Base-by-base conservation (phyloP, 1,140 invertebrate genomes). In the Calosoma granatense region DNA sequence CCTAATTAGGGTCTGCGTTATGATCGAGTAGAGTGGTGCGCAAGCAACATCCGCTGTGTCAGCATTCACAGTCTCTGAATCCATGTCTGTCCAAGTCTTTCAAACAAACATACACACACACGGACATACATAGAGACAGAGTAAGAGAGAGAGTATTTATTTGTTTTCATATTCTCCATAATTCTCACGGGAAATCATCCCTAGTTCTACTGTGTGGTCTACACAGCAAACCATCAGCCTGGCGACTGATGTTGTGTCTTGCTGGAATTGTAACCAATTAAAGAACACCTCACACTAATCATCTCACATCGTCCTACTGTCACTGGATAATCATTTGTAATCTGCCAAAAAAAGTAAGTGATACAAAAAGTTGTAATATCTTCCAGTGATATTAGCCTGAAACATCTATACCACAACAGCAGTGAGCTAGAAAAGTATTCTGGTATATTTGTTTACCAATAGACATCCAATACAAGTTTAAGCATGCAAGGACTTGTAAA, bases 101-200 rank as follows among this genome's bases (percentile, higher is more conserved):
- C 41, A 17, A 4, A 47, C 6, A 11, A 3, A 11, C 6, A 47
- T 47, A 47, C 41, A 17, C 41, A 17, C 17, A 4, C 6, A 6
- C 4, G 14, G 14, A 30, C 26, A 14, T 14, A 30, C 26, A 30
- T 6, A 30, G n/a, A n/a, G n/a, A n/a, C n/a, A n/a, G n/a, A n/a
- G n/a, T n/a, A n/a, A n/a, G n/a, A n/a, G 9, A 17, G 9, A 4
- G 41, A 9, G 41, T 47, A 17, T 47, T 47, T 47, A 47, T 47
- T 47, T 47, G 17, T 47, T 47, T 47, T 47, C 41, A 47, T 47
- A 47, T 47, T 47, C 41, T 47, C 6, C 41, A 47, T 17, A 9
- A 47, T 47, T 47, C 41, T 47, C 41, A 17, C 15, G 41, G 41
- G 41, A 47, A 47, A 47, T 47, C 41, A 47, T 17, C 41, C 9